Conservation (phyloP, 2,888 invertebrate genomes). For the Drosophila nr. fundita region DNA sequence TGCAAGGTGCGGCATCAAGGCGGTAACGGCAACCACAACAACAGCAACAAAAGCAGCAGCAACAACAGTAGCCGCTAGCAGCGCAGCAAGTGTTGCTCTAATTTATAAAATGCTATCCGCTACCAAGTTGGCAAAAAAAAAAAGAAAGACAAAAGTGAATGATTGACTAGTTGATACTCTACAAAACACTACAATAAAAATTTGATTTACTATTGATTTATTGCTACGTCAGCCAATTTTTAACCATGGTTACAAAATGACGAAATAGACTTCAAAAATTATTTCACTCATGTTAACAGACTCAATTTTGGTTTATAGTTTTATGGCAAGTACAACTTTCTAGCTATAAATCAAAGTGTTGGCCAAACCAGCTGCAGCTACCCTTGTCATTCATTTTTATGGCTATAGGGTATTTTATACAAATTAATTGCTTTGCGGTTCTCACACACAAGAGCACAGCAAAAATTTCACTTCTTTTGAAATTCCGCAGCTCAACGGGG, state of each 20-base stretch:
- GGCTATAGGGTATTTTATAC: slow-evolving; percentile 62
- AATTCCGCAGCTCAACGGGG: slow-evolving; percentile 70
- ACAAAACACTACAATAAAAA: neutral
- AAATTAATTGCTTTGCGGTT: slow-evolving; percentile 79
- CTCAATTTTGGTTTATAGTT: neutral
- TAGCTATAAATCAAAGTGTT: neutral
- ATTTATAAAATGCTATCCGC: slow-evolving; percentile 77
- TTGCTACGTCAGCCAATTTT: neutral
- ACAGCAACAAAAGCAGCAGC: slow-evolving; percentile 22
- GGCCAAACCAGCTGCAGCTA: slow-evolving; percentile 3
- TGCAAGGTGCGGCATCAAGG: slow-evolving; percentile 74
- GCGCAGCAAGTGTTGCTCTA: slow-evolving; percentile 76
- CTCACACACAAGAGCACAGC: slow-evolving; percentile 69
- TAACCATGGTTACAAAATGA: neutral
- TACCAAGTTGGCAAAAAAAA: slow-evolving; percentile 58
- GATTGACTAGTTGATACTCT: slow-evolving; percentile 42
- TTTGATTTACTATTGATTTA: neutral
- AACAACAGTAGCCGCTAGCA: slow-evolving; percentile 39
- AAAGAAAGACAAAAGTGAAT: slow-evolving; percentile 25
- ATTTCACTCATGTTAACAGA: neutral
- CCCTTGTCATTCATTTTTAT: slow-evolving; percentile 12
- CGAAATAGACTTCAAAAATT: too few relatives aligned
- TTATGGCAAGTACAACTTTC: neutral
- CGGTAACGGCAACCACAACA: slow-evolving; percentile 30
- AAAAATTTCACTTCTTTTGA: slow-evolving; percentile 81